These are phyloP conservation scores for Heliconius cydno DNA, from an alignment of 2,888 invertebrate species.

Conservation along the genomic window DNA sequence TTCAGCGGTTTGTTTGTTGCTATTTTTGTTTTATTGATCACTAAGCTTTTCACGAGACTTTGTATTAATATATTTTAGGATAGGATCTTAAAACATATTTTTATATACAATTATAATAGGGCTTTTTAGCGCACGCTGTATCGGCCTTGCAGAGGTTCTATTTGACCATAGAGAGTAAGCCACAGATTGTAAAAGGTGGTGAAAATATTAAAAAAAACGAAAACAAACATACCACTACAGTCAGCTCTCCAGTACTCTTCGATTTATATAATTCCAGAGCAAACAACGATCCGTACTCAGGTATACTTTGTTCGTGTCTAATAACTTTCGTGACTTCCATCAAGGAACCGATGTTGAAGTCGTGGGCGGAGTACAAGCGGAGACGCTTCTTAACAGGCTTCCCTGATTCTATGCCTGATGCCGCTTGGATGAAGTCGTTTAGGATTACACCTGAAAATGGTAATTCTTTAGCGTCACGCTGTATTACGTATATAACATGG, in stretches of 20 bases:
- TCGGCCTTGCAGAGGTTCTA: too few relatives aligned
- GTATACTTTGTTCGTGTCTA: slow-evolving; percentile 58
- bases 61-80: neutral
- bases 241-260: slow-evolving; percentile 58
- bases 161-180: too few relatives aligned
- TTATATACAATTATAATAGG: too few relatives aligned
- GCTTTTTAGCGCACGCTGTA: too few relatives aligned
- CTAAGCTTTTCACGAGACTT: neutral
- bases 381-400: slow-evolving; percentile 58
- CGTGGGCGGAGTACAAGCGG: slow-evolving; percentile 67
- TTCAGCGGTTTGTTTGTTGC: neutral
- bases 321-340: slow-evolving; percentile 67
- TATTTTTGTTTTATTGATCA: neutral
- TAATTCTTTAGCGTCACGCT: neutral
- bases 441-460: slow-evolving; percentile 65
- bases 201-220: neutral
- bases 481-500: neutral
- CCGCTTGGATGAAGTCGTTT: slow-evolving; percentile 64
- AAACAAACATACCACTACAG: slow-evolving; percentile 65
- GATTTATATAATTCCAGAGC: slow-evolving; percentile 67
- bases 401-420: slow-evolving; percentile 60
- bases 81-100: neutral
- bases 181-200: too few relatives aligned
- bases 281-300: slow-evolving; percentile 71
- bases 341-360: slow-evolving; percentile 74